Percentiles rank a stretch among this genome's conserved stretches.
These are phyloP conservation scores for Zapus hudsonius DNA, from an alignment of 2,113 vertebrate genomes.

Conservation along the genomic window DNA sequence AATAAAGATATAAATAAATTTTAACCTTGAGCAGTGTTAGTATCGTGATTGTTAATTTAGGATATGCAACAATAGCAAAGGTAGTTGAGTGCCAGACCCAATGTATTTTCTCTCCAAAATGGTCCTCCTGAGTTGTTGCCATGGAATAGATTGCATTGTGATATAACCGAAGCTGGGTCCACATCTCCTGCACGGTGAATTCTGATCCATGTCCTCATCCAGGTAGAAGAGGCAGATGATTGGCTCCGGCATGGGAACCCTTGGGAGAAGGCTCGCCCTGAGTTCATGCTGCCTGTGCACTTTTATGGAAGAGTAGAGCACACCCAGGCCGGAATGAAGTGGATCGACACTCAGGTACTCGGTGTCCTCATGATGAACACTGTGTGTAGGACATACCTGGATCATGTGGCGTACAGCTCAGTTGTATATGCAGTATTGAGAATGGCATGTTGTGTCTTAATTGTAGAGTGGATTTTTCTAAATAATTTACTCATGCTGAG, in stretches of 20 bases:
- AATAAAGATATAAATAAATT: too few species aligned
- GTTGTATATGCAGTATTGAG: background rate
- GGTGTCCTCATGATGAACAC: fast-evolving
- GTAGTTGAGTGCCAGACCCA: background rate
- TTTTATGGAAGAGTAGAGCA: slow-evolving; percentile 94
- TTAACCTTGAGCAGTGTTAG: background rate
- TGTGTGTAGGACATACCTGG: background rate
- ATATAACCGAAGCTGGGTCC: background rate
- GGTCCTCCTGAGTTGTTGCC: background rate
- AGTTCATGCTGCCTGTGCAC: slow-evolving; percentile 97
- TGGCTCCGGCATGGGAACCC: slow-evolving; percentile 97
- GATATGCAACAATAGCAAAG: background rate
- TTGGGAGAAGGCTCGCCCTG: slow-evolving; percentile 97
- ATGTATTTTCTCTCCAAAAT: background rate
- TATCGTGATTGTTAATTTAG: background rate
- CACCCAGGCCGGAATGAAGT: slow-evolving; percentile 86
- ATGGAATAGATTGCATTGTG: background rate
- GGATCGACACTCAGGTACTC: slow-evolving; percentile 95
- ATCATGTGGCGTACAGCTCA: background rate
- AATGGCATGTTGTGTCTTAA: background rate
- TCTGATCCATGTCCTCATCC: background rate
- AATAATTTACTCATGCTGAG: too few species aligned
- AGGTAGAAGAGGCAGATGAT: slow-evolving; percentile 98
- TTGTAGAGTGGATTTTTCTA: background rate
- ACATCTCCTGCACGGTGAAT: background rate